Evolutionary conservation across 2,113 vertebrate genomes (phyloP).

Genomic region (Sander lucioperca): DNA sequence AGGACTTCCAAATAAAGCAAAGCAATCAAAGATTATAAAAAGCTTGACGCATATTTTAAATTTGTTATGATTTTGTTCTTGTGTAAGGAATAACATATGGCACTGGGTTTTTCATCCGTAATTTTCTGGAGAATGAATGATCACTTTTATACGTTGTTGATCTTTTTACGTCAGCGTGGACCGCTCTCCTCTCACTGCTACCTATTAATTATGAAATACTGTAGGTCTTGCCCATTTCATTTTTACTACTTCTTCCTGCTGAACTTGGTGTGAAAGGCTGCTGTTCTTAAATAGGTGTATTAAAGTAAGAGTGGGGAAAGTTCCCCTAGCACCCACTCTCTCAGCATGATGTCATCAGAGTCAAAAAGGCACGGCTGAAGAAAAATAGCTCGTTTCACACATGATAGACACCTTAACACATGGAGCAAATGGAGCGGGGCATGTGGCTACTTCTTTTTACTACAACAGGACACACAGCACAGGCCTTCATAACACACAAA

Average conservation of each 20-base stretch:
- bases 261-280: slow-evolving; percentile 83
- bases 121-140: slow-evolving; percentile 77
- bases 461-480: slow-evolving; percentile 3
- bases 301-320: slow-evolving; percentile 74
- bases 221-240: slow-evolving; percentile 77
- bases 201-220: slow-evolving; percentile 88
- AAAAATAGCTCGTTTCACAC: slow-evolving; percentile 76
- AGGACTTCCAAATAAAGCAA: slow-evolving; percentile 73
- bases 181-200: slow-evolving; percentile 67
- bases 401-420: slow-evolving; percentile 75
- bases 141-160: slow-evolving; percentile 82
- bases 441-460: slow-evolving; percentile 51
- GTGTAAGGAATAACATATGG: slow-evolving; percentile 58
- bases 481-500: slow-evolving; percentile 15
- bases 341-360: slow-evolving; percentile 82
- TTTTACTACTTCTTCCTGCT: slow-evolving; percentile 85
- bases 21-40: slow-evolving; percentile 74
- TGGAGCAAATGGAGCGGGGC: slow-evolving; percentile 51
- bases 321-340: slow-evolving; percentile 62
- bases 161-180: slow-evolving; percentile 81
- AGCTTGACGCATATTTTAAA: slow-evolving; percentile 60
- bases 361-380: slow-evolving; percentile 75
- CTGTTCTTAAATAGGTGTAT: slow-evolving; percentile 82
- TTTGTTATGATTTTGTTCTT: slow-evolving; percentile 68
- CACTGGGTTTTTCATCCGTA: slow-evolving; percentile 51